These are phyloP conservation scores for Peromyscus eremicus DNA, from an alignment of 2,797 vertebrate genomes.

Conservation along the genomic window DNA sequence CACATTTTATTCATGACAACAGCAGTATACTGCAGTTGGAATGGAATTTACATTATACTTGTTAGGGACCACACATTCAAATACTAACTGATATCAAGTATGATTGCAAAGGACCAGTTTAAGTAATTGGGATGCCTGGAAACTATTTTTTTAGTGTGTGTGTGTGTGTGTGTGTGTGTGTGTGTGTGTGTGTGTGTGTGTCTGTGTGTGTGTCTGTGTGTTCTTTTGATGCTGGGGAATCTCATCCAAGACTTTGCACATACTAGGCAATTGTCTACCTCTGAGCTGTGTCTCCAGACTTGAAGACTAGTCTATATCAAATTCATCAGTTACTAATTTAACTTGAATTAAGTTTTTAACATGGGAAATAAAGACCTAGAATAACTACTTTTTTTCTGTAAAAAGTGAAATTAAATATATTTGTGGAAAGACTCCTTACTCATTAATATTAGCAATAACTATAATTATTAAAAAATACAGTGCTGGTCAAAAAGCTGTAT, in stretches of 20 bases:
- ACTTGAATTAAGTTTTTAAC: not conserved
- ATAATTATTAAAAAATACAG: not conserved
- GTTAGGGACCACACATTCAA: not conserved
- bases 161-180: not conserved
- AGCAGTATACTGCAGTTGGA: not conserved
- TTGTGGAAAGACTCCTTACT: constrained; percentile 18
- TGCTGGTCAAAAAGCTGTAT: not conserved
- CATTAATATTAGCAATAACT: not conserved
- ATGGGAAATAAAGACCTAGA: not conserved
- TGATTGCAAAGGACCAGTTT: not conserved
- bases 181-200: not conserved
- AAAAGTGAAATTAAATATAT: not conserved
- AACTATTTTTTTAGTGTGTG: not conserved
- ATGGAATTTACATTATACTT: not conserved
- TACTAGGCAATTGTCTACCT: not conserved
- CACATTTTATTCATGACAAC: constrained; percentile 11
- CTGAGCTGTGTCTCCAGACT: not conserved
- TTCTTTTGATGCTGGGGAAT: not conserved
- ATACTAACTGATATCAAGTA: not conserved
- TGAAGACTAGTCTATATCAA: not conserved
- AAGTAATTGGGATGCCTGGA: not conserved
- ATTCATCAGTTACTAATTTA: not conserved
- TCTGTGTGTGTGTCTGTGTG: not conserved
- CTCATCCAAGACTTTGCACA: not conserved
- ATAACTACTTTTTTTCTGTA: constrained; percentile 19